Evolutionary conservation across 2,888 invertebrate species (phyloP).

Genomic region (Toxonevra muliebris): DNA sequence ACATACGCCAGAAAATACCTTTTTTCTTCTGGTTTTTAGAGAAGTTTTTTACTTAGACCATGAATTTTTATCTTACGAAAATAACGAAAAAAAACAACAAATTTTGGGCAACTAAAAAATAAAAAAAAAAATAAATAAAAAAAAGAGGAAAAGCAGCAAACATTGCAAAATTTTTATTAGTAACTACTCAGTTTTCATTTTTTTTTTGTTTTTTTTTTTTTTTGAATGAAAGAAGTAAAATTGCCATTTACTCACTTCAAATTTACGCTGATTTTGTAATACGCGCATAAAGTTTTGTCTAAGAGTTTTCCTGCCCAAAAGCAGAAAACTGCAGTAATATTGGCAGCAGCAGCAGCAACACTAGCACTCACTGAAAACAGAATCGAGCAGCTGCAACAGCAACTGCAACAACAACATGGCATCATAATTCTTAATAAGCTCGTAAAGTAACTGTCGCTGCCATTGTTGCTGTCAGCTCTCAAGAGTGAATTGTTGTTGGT

Average conservation of each 20-base stretch:
- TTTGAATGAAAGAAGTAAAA: no score
- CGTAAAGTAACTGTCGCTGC: conserved; percentile 1
- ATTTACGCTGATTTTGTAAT: background rate
- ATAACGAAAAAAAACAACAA: background rate
- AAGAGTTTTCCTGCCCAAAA: no score
- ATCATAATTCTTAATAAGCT: conserved; percentile 30
- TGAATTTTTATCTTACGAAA: background rate
- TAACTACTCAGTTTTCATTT: conserved; percentile 21
- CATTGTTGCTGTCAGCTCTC: background rate
- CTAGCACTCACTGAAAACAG: no score
- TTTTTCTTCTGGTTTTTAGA: background rate
- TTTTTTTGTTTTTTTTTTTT: background rate
- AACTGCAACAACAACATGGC: no score
- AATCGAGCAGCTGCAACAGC: no score
- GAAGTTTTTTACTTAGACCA: background rate
- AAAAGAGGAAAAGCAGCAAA: background rate
- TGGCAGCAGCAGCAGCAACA: no score
- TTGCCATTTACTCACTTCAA: background rate
- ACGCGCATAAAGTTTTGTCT: background rate
- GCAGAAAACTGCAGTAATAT: no score
- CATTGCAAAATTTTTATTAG: conserved; percentile 7
- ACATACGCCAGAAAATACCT: background rate
- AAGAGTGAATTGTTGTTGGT: background rate
- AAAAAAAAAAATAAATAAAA: no score
- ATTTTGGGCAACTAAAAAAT: background rate